Evolutionary conservation across 2,113 vertebrate species (phyloP).

Genomic region (Eira barbara): DNA sequence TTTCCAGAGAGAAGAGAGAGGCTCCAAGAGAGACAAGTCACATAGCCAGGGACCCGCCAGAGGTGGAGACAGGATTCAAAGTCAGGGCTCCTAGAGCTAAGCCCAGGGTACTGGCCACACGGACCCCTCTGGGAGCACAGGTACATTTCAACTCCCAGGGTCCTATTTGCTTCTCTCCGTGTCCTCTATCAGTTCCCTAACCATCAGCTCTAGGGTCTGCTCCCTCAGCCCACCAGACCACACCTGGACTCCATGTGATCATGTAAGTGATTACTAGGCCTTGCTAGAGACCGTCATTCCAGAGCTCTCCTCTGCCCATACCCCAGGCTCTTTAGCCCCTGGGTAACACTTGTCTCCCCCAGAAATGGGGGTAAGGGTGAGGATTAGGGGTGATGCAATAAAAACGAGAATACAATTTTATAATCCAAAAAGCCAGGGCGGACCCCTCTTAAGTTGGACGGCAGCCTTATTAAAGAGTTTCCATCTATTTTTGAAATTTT

Average conservation of each 20-base stretch:
- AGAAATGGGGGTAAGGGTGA: background rate
- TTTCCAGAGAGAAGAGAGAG: background rate
- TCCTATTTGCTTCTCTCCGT: background rate
- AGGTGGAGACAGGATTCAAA: background rate
- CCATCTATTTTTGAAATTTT: slow-evolving; percentile 35
- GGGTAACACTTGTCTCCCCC: background rate
- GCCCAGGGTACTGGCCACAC: background rate
- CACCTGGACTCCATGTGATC: background rate
- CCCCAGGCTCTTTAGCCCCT: background rate
- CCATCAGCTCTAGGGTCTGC: background rate
- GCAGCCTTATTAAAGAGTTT: slow-evolving; percentile 27
- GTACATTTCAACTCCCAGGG: background rate
- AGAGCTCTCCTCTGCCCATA: background rate
- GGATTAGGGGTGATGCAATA: background rate
- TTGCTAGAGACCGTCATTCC: background rate
- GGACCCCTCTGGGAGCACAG: background rate
- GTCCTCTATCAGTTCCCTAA: background rate
- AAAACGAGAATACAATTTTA: background rate
- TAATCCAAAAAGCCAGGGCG: background rate
- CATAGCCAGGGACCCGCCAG: background rate
- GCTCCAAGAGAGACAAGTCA: background rate
- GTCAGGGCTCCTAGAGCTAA: background rate
- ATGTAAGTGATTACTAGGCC: background rate
- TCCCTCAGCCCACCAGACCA: background rate
- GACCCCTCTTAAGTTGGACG: slow-evolving; percentile 28